Percentiles rank a stretch among this genome's conserved stretches.
phyloP scores from a whole-genome alignment of 2,797 vertebrate genomes.

The Mus spretus region DNA sequence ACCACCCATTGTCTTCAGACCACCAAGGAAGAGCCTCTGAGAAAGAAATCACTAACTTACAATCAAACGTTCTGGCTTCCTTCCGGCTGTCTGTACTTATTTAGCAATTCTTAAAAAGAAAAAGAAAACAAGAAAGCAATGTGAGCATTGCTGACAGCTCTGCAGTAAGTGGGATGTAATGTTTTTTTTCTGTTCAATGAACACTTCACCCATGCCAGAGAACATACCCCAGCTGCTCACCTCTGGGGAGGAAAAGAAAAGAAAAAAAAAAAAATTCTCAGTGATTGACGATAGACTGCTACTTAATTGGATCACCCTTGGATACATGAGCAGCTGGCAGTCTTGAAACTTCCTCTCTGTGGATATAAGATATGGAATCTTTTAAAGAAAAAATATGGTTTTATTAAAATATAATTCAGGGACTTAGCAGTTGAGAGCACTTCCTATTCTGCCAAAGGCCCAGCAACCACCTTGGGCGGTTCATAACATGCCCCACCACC shows the following conservation, averaged over 20 bases:
- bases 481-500: neutral
- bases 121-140: neutral
- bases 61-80: conserved; percentile 5
- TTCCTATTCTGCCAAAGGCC: neutral
- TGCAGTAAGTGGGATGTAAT: conserved; percentile 59
- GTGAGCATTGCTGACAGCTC: neutral
- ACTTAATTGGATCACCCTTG: neutral
- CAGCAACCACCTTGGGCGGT: neutral
- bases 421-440: neutral
- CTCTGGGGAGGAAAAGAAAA: conserved; percentile 66
- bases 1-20: conserved; percentile 59
- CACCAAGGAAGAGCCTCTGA: conserved; percentile 38
- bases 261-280: neutral
- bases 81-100: conserved; percentile 38
- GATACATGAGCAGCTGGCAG: neutral
- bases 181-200: conserved; percentile 43
- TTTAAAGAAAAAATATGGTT: neutral
- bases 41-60: neutral
- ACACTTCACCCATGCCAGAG: neutral
- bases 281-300: neutral
- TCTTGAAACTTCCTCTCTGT: neutral
- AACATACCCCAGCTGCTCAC: neutral
- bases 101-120: conserved; percentile 15
- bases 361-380: neutral
- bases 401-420: neutral